These are phyloP conservation scores for Lycorma delicatula DNA, from an alignment of 1,140 invertebrate genomes.

Conservation along the genomic window DNA sequence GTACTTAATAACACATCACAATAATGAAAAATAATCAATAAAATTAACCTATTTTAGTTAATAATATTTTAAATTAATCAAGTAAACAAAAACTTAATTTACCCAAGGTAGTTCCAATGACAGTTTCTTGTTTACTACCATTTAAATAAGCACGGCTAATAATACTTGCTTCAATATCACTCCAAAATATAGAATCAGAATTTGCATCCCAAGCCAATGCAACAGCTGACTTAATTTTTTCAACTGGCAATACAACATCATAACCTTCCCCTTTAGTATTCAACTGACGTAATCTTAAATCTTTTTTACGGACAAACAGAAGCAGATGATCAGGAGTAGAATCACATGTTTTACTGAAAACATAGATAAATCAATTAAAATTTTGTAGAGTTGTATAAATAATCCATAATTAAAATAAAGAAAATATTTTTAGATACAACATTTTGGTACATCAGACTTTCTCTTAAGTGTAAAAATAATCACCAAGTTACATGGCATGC, in stretches of 20 bases:
- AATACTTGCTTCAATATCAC: conserved; percentile 71
- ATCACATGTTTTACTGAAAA: conserved; percentile 53
- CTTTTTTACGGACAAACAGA: conserved; percentile 71
- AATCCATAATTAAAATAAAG: too few species aligned
- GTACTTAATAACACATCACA: too few species aligned
- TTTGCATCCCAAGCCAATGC: conserved; percentile 76
- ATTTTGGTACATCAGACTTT: too few species aligned
- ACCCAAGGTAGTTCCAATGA: conserved; percentile 62
- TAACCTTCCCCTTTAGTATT: conserved; percentile 45
- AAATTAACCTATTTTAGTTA: conserved; percentile 21
- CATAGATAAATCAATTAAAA: conserved; percentile 17
- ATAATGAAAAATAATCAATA: conserved; percentile 9
- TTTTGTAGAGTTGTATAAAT: too few species aligned
- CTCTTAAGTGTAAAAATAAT: too few species aligned
- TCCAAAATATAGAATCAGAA: conserved; percentile 77
- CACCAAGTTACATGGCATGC: too few species aligned
- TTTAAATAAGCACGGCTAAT: conserved; percentile 71
- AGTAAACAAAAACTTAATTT: conserved; percentile 24
- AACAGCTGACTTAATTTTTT: conserved; percentile 70
- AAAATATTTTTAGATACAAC: too few species aligned
- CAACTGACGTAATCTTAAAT: conserved; percentile 62
- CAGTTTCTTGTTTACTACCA: conserved; percentile 58
- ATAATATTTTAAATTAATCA: conserved; percentile 24
- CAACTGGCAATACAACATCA: conserved; percentile 66
- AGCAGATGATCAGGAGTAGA: conserved; percentile 64